A percentile compares a stretch with the other conserved stretches of the same genome.
phyloP scores from a whole-genome alignment of 1,140 invertebrate species.

The Eurytemora carolleeae region DNA sequence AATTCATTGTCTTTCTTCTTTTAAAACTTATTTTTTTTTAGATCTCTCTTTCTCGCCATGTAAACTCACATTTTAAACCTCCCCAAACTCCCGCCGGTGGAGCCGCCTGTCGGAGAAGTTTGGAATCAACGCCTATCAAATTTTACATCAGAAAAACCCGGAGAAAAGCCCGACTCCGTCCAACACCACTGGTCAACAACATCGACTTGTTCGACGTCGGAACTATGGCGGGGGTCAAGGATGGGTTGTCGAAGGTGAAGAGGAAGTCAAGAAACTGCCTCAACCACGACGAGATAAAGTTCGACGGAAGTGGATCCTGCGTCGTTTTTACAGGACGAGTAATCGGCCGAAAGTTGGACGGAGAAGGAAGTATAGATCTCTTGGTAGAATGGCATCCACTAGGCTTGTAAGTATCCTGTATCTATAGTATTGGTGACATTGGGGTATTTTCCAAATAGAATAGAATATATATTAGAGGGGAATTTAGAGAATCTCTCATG shows the following conservation, averaged over 20 bases:
- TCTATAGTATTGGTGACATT: too few relatives aligned
- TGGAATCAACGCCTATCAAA: background rate
- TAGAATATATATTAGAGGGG: too few relatives aligned
- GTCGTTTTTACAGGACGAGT: background rate
- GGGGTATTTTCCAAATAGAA: too few relatives aligned
- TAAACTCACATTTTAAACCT: conserved; percentile 73
- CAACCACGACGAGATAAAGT: background rate
- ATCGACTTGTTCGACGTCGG: conserved; percentile 12
- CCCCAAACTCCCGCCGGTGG: conserved; percentile 34
- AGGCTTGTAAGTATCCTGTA: too few relatives aligned
- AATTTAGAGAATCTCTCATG: too few relatives aligned
- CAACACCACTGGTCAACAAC: background rate
- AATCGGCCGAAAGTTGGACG: background rate
- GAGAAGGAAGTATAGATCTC: background rate
- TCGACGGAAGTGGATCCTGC: background rate
- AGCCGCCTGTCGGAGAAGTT: background rate
- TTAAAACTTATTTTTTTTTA: conserved; percentile 27
- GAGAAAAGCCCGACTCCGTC: background rate
- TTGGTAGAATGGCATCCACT: background rate
- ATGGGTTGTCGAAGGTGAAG: background rate
- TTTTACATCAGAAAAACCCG: background rate
- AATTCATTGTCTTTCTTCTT: conserved; percentile 15
- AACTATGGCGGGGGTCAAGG: conserved; percentile 2
- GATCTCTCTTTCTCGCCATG: conserved; percentile 67
- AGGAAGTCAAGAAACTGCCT: background rate